Percentiles rank a stretch among this genome's conserved stretches.
Evolutionary conservation across 1,140 invertebrate species (phyloP).

Genomic region (Zaprionus gabonicus): DNA sequence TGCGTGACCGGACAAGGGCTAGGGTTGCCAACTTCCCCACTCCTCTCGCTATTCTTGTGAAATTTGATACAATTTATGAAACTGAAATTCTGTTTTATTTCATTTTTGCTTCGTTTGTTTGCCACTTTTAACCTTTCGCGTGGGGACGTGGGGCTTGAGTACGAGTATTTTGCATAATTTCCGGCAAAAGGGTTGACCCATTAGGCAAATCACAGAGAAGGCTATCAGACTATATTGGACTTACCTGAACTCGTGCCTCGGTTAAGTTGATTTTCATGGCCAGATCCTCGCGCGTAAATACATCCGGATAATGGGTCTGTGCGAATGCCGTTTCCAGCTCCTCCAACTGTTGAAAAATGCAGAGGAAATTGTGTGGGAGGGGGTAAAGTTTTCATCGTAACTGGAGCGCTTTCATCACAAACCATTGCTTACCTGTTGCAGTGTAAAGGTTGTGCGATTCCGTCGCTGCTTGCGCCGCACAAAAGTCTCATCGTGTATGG

Average conservation of each 20-base stretch:
- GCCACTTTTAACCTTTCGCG: conserved; percentile 20
- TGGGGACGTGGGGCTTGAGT: not conserved
- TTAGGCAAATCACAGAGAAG: conserved; percentile 19
- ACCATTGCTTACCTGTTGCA: conserved; percentile 93
- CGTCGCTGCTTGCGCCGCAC: conserved; percentile 97
- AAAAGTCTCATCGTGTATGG: conserved; percentile 98
- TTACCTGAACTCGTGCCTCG: conserved; percentile 98
- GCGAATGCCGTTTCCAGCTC: conserved; percentile 98
- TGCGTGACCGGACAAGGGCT: conserved; percentile 58
- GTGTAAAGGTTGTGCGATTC: conserved; percentile 98
- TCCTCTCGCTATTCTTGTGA: conserved; percentile 58
- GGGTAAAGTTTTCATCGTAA: not conserved
- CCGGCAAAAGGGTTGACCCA: conserved; percentile 18
- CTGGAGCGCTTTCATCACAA: conserved; percentile 7
- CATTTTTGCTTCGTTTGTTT: conserved; percentile 31
- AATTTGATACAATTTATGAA: conserved; percentile 80
- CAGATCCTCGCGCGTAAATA: conserved; percentile 98
- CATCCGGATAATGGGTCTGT: conserved; percentile 99
- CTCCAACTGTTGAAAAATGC: conserved; percentile 88
- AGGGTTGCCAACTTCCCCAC: conserved; percentile 43
- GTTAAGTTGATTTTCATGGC: conserved; percentile 99
- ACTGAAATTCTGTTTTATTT: conserved; percentile 35
- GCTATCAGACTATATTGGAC: conserved; percentile 39
- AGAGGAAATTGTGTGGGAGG: conserved; percentile 11
- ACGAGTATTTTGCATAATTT: conserved; percentile 62